Conservation (phyloP, 2,113 vertebrate genomes). For the Protobothrops mucrosquamatus region DNA sequence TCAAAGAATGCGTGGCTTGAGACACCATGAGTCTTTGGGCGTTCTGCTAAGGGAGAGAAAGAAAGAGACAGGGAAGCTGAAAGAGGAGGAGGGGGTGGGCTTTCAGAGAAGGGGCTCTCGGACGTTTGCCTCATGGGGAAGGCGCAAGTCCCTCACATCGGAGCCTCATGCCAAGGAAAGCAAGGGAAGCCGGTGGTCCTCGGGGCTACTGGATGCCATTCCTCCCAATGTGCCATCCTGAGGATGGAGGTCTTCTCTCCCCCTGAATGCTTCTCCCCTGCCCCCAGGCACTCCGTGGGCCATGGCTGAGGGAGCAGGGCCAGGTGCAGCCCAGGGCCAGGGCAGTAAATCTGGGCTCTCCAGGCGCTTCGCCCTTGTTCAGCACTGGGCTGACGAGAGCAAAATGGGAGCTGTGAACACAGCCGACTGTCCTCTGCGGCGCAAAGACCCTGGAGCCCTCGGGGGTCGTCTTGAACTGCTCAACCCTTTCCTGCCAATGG, state of each 20-base stretch:
- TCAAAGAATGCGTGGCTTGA: conserved; percentile 76
- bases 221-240: background rate
- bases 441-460: background rate
- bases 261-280: background rate
- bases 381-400: background rate
- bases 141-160: background rate
- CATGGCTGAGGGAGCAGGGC: background rate
- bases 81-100: background rate
- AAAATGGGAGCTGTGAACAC: background rate
- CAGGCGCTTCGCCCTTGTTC: too few species aligned
- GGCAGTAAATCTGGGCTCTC: background rate
- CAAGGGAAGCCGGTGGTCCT: background rate
- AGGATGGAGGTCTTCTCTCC: background rate
- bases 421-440: background rate
- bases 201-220: background rate
- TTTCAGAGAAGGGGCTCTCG: background rate
- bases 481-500: background rate
- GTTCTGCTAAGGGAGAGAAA: conserved; percentile 72
- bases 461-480: background rate
- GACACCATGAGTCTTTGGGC: conserved; percentile 85
- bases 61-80: background rate
- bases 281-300: background rate
- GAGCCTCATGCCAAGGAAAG: background rate
- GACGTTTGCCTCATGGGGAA: background rate
- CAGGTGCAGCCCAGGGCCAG: background rate